A percentile compares a stretch with the other conserved stretches of the same genome.
Evolutionary conservation across 2,113 vertebrate species (phyloP).

Genomic region (Heterocephalus glaber): DNA sequence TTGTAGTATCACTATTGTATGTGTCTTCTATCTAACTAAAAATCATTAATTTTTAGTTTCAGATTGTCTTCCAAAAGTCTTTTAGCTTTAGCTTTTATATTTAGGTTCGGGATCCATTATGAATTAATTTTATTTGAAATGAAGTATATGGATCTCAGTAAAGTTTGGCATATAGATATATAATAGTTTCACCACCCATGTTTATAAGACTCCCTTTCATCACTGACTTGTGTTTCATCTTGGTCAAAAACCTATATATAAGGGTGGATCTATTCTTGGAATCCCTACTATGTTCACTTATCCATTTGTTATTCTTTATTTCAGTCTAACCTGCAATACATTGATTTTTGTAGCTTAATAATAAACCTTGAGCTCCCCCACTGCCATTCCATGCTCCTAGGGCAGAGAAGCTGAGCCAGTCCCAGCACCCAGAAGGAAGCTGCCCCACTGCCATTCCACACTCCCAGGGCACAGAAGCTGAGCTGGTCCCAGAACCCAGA

Average conservation of each 20-base stretch:
- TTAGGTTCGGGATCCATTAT: neutral
- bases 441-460: no score
- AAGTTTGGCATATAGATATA: neutral
- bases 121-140: neutral
- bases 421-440: no score
- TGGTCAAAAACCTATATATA: neutral
- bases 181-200: neutral
- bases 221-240: neutral
- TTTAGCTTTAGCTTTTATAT: neutral
- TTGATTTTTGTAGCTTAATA: neutral
- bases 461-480: no score
- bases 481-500: no score
- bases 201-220: neutral
- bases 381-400: no score
- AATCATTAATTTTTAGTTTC: neutral
- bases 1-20: neutral
- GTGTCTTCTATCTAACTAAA: neutral
- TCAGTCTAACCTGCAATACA: neutral
- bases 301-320: neutral
- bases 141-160: neutral
- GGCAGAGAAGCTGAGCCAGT: no score
- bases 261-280: neutral
- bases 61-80: neutral
- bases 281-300: neutral
- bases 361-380: neutral